phyloP scores from a whole-genome alignment of 2,113 vertebrate genomes.

The Microtus ochrogaster region DNA sequence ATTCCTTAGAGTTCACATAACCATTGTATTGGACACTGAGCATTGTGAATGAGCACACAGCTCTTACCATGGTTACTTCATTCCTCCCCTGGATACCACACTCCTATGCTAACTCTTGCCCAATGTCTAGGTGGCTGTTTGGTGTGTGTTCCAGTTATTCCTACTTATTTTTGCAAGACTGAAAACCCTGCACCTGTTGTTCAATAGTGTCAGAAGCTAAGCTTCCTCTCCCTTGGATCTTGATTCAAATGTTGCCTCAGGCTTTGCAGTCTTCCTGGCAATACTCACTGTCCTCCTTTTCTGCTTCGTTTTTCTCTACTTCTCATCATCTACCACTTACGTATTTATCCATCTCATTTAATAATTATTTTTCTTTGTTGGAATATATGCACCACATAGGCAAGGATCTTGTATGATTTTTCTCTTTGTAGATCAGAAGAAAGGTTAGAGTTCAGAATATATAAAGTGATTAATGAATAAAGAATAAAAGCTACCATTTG shows the following conservation, averaged over 20 bases:
- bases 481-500: neutral
- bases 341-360: neutral
- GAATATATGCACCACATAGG: neutral
- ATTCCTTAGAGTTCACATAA: neutral
- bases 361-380: slow-evolving; percentile 22
- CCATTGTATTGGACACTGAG: neutral
- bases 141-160: neutral
- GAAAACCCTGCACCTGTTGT: neutral
- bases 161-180: neutral
- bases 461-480: neutral
- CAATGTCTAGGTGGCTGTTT: neutral
- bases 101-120: neutral
- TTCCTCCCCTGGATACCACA: neutral
- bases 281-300: neutral
- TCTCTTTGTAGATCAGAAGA: neutral
- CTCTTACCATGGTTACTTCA: neutral
- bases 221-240: neutral
- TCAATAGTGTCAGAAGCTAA: slow-evolving; percentile 3
- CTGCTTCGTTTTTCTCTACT: slow-evolving; percentile 13
- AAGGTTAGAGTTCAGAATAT: neutral
- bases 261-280: neutral
- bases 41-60: neutral
- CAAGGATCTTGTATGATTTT: slow-evolving; percentile 33
- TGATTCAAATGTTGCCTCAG: slow-evolving; percentile 33
- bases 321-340: neutral